phyloP scores from a whole-genome alignment of 1,140 invertebrate genomes.

The Mactra quadrangularis region DNA sequence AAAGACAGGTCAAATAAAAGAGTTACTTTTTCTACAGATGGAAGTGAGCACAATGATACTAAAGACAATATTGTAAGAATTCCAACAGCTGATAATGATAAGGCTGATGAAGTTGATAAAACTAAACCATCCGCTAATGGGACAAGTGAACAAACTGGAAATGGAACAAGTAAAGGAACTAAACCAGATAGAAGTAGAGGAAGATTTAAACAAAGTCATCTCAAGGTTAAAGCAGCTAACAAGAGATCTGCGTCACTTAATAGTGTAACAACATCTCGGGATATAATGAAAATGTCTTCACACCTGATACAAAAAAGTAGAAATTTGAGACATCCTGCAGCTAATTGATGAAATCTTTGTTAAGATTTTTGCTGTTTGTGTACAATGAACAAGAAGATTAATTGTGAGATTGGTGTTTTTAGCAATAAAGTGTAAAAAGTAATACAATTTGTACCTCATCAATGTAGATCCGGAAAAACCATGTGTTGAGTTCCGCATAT shows the following conservation, averaged over 20 bases:
- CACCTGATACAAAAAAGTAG: slow-evolving; percentile 57
- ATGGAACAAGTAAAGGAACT: background rate
- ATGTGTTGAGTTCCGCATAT: too few relatives aligned
- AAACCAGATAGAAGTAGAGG: slow-evolving; percentile 22
- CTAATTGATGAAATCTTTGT: background rate
- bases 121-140: background rate
- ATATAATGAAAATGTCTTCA: slow-evolving; percentile 59
- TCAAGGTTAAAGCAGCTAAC: background rate
- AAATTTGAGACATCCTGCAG: slow-evolving; percentile 34
- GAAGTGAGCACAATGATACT: background rate
- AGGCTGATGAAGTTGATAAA: background rate
- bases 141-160: background rate
- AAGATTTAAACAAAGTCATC: slow-evolving; percentile 3
- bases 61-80: slow-evolving; percentile 15
- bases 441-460: too few relatives aligned
- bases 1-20: slow-evolving; percentile 55
- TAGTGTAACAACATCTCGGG: slow-evolving; percentile 11
- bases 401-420: background rate
- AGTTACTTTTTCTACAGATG: slow-evolving; percentile 39
- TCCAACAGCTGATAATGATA: slow-evolving; percentile 11
- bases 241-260: slow-evolving; percentile 49
- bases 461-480: too few relatives aligned
- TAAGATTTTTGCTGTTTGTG: background rate
- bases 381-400: background rate
- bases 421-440: background rate